Conservation (phyloP, 2,113 vertebrate species). For the Hystrix cristata region DNA sequence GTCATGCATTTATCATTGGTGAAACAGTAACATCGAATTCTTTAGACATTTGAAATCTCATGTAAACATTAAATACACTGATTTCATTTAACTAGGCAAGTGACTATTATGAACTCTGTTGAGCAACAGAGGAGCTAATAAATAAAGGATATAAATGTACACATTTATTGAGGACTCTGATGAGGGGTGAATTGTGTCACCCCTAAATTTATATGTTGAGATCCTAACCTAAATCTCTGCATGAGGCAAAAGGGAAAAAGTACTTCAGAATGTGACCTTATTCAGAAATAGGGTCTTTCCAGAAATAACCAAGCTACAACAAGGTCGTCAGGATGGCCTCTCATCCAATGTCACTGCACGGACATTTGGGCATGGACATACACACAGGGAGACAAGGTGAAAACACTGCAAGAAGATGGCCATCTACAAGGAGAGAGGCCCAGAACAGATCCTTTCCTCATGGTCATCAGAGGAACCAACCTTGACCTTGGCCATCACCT, state of each 20-base stretch:
- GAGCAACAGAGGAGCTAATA: not conserved
- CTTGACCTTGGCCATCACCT: not conserved
- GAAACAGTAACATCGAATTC: constrained; percentile 11
- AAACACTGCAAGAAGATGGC: not conserved
- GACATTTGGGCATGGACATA: not conserved
- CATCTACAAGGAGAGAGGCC: not conserved
- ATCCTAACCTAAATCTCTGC: not conserved
- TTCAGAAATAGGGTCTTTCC: not conserved
- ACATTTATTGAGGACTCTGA: not conserved
- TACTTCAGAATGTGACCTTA: not conserved
- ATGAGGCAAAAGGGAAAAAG: not conserved
- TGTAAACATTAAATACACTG: not conserved
- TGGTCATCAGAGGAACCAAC: not conserved
- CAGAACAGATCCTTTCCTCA: not conserved
- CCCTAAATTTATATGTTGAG: not conserved
- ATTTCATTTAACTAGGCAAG: constrained; percentile 41
- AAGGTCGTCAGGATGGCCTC: not conserved
- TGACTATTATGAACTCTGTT: not conserved
- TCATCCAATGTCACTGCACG: not conserved
- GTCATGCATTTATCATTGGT: not conserved
- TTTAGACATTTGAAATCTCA: constrained; percentile 25
- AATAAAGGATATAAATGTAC: not conserved
- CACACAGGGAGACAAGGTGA: not conserved
- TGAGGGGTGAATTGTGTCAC: not conserved
- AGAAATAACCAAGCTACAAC: constrained; percentile 1